These are phyloP conservation scores for Upupa epops DNA, from an alignment of 2,113 vertebrate species.

Conservation along the genomic window DNA sequence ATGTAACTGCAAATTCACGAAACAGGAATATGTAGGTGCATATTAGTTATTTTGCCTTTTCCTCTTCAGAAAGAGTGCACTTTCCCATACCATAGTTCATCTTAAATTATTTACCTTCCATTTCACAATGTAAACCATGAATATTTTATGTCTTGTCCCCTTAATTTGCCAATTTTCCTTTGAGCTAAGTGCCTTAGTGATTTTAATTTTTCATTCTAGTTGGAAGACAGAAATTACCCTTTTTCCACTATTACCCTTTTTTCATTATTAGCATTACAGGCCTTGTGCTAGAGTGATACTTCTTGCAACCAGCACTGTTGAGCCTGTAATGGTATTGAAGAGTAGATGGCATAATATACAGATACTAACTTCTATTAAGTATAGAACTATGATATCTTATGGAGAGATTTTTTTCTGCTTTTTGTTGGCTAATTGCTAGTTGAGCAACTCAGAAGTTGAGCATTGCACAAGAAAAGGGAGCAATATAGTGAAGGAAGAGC, in stretches of 20 bases:
- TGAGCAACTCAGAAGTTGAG: conserved; percentile 55
- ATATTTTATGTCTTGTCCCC: conserved; percentile 75
- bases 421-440: too few relatives aligned
- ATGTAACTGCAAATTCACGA: neutral
- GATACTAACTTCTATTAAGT: conserved; percentile 72
- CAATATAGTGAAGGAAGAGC: neutral
- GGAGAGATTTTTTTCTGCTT: conserved; percentile 31
- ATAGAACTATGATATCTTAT: conserved; percentile 50
- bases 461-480: conserved; percentile 39
- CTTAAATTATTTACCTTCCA: conserved; percentile 79
- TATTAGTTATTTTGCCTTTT: conserved; percentile 36
- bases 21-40: neutral
- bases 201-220: conserved; percentile 79
- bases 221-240: conserved; percentile 69
- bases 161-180: conserved; percentile 80
- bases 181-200: conserved; percentile 71
- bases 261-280: neutral
- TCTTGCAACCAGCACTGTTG: conserved; percentile 66
- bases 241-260: conserved; percentile 63
- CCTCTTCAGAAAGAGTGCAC: conserved; percentile 46
- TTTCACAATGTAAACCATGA: conserved; percentile 70
- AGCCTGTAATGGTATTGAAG: conserved; percentile 73
- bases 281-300: conserved; percentile 64
- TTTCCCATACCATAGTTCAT: conserved; percentile 64
- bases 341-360: conserved; percentile 69